Evolutionary conservation across 2,888 invertebrate genomes (phyloP).

Genomic region (Rotaria magnacalcarata): DNA sequence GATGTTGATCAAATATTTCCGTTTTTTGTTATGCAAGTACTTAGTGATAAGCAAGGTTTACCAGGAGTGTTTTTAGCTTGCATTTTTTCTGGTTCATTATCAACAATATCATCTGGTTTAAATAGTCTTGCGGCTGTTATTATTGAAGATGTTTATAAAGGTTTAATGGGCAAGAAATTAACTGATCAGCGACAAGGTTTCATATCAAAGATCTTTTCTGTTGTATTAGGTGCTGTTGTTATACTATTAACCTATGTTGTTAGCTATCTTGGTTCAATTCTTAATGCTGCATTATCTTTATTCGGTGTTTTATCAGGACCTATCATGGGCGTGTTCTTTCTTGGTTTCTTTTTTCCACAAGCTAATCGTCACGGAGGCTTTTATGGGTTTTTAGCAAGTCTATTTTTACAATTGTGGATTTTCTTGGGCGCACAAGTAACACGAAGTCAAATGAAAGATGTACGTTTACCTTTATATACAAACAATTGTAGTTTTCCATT

Average conservation of each 20-base stretch:
- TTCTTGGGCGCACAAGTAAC: conserved; percentile 39
- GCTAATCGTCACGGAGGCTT: conserved; percentile 41
- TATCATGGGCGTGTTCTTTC: conserved; percentile 42
- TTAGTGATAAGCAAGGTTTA: conserved; percentile 30
- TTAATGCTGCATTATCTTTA: conserved; percentile 44
- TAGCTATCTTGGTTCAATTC: conserved; percentile 17
- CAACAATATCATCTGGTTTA: conserved; percentile 44
- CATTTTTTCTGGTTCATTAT: conserved; percentile 39
- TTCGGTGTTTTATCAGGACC: conserved; percentile 38
- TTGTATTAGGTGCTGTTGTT: conserved; percentile 1
- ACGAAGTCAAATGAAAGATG: neutral
- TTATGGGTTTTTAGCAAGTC: conserved; percentile 21
- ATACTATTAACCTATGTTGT: conserved; percentile 12
- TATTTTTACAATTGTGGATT: conserved; percentile 36
- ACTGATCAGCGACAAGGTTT: conserved; percentile 15
- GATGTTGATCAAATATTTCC: conserved; percentile 40
- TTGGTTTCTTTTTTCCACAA: conserved; percentile 44
- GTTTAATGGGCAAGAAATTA: conserved; percentile 30
- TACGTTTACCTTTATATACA: neutral
- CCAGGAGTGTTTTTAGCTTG: conserved; percentile 44
- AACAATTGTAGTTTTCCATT: neutral
- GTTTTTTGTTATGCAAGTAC: conserved; percentile 40
- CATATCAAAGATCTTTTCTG: conserved; percentile 1
- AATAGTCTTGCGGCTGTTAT: conserved; percentile 45
- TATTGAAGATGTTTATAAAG: conserved; percentile 38